Evolutionary conservation across 2,888 invertebrate genomes (phyloP).

Genomic region (Imbricaverruca yamaguchii): DNA sequence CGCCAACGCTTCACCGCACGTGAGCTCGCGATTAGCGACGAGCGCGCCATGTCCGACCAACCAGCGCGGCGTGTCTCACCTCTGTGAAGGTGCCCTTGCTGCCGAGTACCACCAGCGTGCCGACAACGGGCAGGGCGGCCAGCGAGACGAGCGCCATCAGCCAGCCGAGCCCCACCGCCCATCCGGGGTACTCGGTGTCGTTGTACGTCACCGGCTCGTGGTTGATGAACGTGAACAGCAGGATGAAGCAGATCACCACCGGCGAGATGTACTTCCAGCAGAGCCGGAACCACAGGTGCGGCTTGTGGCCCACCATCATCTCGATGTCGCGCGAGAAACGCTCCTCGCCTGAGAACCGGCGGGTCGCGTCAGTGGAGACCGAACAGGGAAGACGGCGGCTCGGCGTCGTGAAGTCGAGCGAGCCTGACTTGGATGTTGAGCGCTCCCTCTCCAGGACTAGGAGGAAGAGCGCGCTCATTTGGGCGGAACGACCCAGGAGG

Average conservation of each 20-base stretch:
- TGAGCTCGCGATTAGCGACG: too few relatives aligned
- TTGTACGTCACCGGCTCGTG: conserved; percentile 53
- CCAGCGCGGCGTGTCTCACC: not conserved
- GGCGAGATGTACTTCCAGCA: conserved; percentile 68
- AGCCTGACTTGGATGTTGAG: too few relatives aligned
- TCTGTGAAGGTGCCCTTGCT: conserved; percentile 34
- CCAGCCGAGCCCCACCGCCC: conserved; percentile 57
- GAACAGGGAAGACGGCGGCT: too few relatives aligned
- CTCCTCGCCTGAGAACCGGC: conserved; percentile 40
- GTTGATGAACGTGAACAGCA: conserved; percentile 54
- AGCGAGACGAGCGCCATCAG: conserved; percentile 60
- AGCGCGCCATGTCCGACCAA: too few relatives aligned
- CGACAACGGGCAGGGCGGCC: conserved; percentile 62
- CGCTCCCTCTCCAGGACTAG: too few relatives aligned
- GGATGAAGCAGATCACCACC: conserved; percentile 60
- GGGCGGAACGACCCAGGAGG: too few relatives aligned
- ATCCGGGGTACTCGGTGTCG: conserved; percentile 50
- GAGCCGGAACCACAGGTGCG: conserved; percentile 50
- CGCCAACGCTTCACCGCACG: too few relatives aligned
- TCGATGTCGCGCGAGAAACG: conserved; percentile 58
- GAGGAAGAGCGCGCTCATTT: too few relatives aligned
- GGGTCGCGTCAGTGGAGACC: too few relatives aligned
- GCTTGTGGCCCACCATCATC: conserved; percentile 52
- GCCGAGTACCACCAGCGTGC: conserved; percentile 35
- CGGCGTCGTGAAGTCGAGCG: too few relatives aligned